phyloP scores from a whole-genome alignment of 2,797 vertebrate genomes.

The Anolis apletophallus region DNA sequence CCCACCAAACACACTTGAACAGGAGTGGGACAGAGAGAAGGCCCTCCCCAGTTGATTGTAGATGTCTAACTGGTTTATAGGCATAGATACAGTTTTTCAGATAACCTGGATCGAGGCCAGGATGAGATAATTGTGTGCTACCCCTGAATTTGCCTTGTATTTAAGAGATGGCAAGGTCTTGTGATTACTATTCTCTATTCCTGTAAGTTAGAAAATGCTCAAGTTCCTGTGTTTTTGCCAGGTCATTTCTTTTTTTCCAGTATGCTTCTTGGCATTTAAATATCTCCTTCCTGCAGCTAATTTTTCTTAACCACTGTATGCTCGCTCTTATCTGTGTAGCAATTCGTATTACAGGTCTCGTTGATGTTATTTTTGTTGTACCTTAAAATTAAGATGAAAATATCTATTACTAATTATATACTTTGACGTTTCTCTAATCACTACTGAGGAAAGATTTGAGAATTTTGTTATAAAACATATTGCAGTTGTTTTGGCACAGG shows the following conservation, averaged over 20 bases:
- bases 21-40: too few relatives aligned
- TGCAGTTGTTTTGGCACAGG: neutral
- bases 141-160: neutral
- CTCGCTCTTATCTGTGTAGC: too few relatives aligned
- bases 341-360: neutral
- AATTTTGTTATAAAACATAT: neutral
- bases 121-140: too few relatives aligned
- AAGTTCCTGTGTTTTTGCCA: neutral
- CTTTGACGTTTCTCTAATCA: neutral
- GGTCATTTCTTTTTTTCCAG: neutral
- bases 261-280: neutral
- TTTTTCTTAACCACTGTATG: neutral
- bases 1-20: too few relatives aligned
- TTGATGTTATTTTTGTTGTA: neutral
- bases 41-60: too few relatives aligned
- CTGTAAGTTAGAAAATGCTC: too few relatives aligned
- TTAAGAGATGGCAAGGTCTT: neutral
- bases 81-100: too few relatives aligned
- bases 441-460: neutral
- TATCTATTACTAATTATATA: neutral
- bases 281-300: neutral
- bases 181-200: neutral
- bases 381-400: neutral
- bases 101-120: too few relatives aligned
- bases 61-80: too few relatives aligned